Percentiles rank a stretch among this genome's conserved stretches.
These are phyloP conservation scores for Tipula lateralis DNA, from an alignment of 2,888 invertebrate species.

Conservation along the genomic window DNA sequence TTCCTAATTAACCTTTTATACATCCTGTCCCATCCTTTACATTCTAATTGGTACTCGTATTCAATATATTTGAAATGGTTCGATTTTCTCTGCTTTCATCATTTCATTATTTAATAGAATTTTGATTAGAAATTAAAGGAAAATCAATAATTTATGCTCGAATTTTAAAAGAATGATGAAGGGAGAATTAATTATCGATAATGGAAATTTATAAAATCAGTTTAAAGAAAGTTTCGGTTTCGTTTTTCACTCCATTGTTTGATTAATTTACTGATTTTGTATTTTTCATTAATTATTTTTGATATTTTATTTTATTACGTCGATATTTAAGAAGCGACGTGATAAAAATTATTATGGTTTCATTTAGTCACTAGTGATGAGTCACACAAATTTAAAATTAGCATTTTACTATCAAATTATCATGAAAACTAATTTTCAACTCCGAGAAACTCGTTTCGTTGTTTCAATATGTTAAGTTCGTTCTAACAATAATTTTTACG, in stretches of 20 bases:
- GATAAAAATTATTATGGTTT: background rate
- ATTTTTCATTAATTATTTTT: background rate
- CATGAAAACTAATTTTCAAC: no score
- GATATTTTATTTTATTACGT: background rate
- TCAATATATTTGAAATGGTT: background rate
- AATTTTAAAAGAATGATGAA: background rate
- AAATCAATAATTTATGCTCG: background rate
- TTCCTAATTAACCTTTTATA: background rate
- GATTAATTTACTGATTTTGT: slow-evolving; percentile 2
- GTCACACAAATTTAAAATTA: no score
- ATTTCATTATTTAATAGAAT: slow-evolving; percentile 15
- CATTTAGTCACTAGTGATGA: no score
- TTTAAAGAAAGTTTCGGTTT: background rate
- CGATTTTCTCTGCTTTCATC: background rate
- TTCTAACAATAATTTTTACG: no score
- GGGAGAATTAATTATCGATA: slow-evolving; percentile 1
- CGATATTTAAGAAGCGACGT: background rate
- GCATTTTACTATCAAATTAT: no score
- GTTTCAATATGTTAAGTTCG: no score
- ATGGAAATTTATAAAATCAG: slow-evolving; percentile 14
- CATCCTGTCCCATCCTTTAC: background rate
- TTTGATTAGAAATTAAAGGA: slow-evolving; percentile 13
- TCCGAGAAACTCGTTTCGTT: no score
- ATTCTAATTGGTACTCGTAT: background rate
- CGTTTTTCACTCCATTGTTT: background rate